Percentiles rank a stretch among this genome's conserved stretches.
Conservation (phyloP, 2,113 vertebrate species). For the Phaethornis superciliosus region DNA sequence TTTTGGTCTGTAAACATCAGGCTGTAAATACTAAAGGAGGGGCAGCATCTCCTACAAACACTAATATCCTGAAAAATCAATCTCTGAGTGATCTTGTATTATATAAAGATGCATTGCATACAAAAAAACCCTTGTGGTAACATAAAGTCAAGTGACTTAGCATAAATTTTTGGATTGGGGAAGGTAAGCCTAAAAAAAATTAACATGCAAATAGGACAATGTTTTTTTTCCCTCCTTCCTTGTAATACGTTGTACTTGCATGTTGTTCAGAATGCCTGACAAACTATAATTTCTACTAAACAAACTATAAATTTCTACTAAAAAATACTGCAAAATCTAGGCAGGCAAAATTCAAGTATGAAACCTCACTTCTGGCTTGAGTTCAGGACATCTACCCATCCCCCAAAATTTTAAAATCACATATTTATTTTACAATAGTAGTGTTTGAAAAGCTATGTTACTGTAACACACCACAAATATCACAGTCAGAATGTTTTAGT, state of each 20-base stretch:
- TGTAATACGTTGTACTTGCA: not conserved
- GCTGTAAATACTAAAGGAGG: not conserved
- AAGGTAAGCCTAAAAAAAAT: conserved; percentile 10
- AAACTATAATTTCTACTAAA: not conserved
- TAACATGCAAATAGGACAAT: not conserved
- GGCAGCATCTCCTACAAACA: not conserved
- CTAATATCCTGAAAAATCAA: not conserved
- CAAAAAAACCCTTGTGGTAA: not conserved
- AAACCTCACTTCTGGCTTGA: not conserved
- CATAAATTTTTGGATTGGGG: not conserved
- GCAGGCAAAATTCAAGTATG: not conserved
- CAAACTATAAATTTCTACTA: too few relatives aligned
- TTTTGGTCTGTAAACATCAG: not conserved
- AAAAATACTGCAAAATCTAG: not conserved
- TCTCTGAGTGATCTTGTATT: not conserved
- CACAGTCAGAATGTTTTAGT: not conserved
- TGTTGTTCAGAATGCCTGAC: not conserved
- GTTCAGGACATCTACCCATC: not conserved
- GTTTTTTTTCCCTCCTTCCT: not conserved
- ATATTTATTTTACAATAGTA: not conserved
- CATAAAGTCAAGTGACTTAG: not conserved
- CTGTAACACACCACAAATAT: not conserved
- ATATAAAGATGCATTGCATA: not conserved
- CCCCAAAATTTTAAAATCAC: not conserved
- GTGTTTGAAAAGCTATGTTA: not conserved